Conservation (phyloP, 2,888 invertebrate genomes). For the Pomacea canaliculata region DNA sequence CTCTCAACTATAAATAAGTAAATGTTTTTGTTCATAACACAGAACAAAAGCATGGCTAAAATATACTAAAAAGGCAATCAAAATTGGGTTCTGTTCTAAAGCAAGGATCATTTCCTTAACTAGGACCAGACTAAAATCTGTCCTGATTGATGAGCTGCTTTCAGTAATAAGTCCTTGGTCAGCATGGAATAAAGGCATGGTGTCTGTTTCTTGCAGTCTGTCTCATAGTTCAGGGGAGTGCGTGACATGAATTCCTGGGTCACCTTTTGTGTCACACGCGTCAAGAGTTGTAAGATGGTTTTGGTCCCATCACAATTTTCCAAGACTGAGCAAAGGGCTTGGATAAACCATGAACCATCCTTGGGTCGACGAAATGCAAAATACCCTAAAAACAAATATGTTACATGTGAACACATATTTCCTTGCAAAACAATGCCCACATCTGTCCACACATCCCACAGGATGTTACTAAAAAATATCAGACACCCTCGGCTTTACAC, state of each 20-base stretch:
- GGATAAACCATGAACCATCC: conserved; percentile 49
- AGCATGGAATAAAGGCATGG: conserved; percentile 50
- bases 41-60: too few species aligned
- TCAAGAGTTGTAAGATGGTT: conserved; percentile 39
- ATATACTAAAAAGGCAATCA: too few species aligned
- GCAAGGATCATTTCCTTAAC: too few species aligned
- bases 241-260: conserved; percentile 40
- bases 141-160: conserved; percentile 8
- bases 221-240: conserved; percentile 27
- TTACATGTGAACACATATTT: neutral
- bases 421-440: too few species aligned
- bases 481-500: too few species aligned
- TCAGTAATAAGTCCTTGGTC: conserved; percentile 45
- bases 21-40: too few species aligned
- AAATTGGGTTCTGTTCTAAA: too few species aligned
- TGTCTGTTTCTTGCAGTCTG: conserved; percentile 46
- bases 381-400: conserved; percentile 35
- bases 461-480: too few species aligned
- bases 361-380: conserved; percentile 47
- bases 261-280: conserved; percentile 39
- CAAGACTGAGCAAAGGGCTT: conserved; percentile 41
- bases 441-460: too few species aligned
- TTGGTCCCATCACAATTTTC: conserved; percentile 27
- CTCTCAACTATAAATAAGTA: too few species aligned
- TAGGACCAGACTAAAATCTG: neutral